These are phyloP conservation scores for Globicephala melas DNA, from an alignment of 2,113 vertebrate genomes.

Conservation along the genomic window DNA sequence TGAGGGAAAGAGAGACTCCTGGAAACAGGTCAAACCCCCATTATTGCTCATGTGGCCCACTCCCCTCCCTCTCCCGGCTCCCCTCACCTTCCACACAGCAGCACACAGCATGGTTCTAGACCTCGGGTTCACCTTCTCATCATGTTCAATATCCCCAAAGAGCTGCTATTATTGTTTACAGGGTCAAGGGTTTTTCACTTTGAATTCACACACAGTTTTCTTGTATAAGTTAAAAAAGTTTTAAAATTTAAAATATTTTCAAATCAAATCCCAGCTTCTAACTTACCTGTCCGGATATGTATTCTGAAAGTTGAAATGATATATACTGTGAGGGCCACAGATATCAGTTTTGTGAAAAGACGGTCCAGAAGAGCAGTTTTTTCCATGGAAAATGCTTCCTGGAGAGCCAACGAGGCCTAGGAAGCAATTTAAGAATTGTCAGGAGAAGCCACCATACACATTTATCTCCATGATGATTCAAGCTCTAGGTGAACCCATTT, in stretches of 20 bases:
- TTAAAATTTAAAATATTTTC: slow-evolving; percentile 42
- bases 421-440: neutral
- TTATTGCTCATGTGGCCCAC: neutral
- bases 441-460: neutral
- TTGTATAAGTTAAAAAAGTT: neutral
- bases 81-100: neutral
- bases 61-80: rapidly evolving
- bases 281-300: neutral
- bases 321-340: neutral
- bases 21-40: neutral
- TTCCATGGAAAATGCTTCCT: neutral
- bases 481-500: neutral
- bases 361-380: neutral
- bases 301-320: neutral
- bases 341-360: neutral
- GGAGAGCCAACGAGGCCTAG: neutral
- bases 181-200: neutral
- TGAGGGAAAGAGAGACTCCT: neutral
- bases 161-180: neutral
- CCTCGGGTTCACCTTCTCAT: neutral
- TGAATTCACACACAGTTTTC: slow-evolving; percentile 3
- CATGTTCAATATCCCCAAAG: neutral
- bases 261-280: slow-evolving; percentile 18
- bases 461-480: neutral
- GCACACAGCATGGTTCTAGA: neutral